A percentile compares a stretch with the other conserved stretches of the same genome.
Evolutionary conservation across 2,797 vertebrate genomes (phyloP).

Genomic region (Lutjanus argentimaculatus): DNA sequence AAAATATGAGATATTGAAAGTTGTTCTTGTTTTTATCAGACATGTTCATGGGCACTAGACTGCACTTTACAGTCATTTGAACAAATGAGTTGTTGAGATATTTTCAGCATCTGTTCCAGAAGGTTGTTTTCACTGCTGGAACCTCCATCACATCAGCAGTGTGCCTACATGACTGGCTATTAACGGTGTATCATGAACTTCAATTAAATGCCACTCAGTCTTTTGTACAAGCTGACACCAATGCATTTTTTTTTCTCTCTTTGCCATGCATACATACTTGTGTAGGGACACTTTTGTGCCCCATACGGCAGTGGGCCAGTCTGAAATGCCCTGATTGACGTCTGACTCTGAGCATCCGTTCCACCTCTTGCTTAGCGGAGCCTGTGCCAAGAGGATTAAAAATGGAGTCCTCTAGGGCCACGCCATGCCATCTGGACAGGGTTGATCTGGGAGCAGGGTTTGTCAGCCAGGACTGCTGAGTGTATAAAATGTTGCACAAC

Average conservation of each 20-base stretch:
- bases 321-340: constrained; percentile 72
- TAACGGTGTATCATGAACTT: constrained; percentile 25
- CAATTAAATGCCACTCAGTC: constrained; percentile 42
- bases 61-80: not conserved
- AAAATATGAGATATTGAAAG: not conserved
- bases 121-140: constrained; percentile 11
- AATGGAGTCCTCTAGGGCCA: constrained; percentile 79
- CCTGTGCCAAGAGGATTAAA: constrained; percentile 85
- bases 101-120: constrained; percentile 8
- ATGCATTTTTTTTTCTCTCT: not conserved
- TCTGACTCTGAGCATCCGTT: constrained; percentile 78
- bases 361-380: constrained; percentile 76
- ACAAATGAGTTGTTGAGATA: not conserved
- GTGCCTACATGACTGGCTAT: not conserved
- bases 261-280: not conserved
- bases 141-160: not conserved
- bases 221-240: not conserved
- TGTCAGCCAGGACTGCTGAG: constrained; percentile 75
- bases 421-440: constrained; percentile 83
- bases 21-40: not conserved
- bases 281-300: constrained; percentile 23
- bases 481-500: constrained; percentile 69
- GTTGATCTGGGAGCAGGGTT: constrained; percentile 78
- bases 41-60: not conserved
- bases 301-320: constrained; percentile 35